phyloP scores from a whole-genome alignment of 2,113 vertebrate genomes.

The Quiscalus mexicanus region DNA sequence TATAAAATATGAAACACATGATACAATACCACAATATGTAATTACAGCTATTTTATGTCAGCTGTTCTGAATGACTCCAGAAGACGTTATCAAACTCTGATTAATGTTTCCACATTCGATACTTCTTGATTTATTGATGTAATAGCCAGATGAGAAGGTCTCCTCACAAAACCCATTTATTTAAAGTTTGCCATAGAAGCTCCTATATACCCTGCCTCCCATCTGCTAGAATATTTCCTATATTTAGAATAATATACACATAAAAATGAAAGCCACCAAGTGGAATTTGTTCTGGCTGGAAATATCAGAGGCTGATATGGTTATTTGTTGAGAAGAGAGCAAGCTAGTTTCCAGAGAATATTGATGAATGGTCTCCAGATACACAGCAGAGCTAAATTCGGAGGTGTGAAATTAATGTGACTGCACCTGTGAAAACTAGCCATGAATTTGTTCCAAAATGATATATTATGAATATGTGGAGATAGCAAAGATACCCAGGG shows the following conservation, averaged over 20 bases:
- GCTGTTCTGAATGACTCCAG: conserved; percentile 19
- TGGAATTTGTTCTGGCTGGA: conserved; percentile 41
- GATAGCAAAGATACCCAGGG: background rate
- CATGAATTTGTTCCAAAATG: conserved; percentile 29
- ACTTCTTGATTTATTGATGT: conserved; percentile 48
- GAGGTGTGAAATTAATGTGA: conserved; percentile 54
- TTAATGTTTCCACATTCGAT: conserved; percentile 31
- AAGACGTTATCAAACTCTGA: conserved; percentile 37
- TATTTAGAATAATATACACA: conserved; percentile 35
- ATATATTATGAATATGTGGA: background rate
- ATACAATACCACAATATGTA: conserved; percentile 18
- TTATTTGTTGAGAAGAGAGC: conserved; percentile 34
- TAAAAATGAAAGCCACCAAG: conserved; percentile 39
- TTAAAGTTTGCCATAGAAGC: conserved; percentile 34
- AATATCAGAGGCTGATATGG: conserved; percentile 24
- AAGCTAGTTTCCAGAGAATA: conserved; percentile 10
- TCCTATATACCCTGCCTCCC: background rate
- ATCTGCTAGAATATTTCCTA: conserved; percentile 13
- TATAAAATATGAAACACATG: conserved; percentile 54
- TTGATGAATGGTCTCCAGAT: conserved; percentile 46
- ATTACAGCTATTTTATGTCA: conserved; percentile 45
- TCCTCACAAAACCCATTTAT: conserved; percentile 30
- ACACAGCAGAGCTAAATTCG: conserved; percentile 40
- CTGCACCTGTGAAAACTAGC: conserved; percentile 11
- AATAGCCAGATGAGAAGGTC: conserved; percentile 38